These are phyloP conservation scores for Galeopsomyia nigrocyanea DNA, from an alignment of 2,888 invertebrate species.

Conservation along the genomic window DNA sequence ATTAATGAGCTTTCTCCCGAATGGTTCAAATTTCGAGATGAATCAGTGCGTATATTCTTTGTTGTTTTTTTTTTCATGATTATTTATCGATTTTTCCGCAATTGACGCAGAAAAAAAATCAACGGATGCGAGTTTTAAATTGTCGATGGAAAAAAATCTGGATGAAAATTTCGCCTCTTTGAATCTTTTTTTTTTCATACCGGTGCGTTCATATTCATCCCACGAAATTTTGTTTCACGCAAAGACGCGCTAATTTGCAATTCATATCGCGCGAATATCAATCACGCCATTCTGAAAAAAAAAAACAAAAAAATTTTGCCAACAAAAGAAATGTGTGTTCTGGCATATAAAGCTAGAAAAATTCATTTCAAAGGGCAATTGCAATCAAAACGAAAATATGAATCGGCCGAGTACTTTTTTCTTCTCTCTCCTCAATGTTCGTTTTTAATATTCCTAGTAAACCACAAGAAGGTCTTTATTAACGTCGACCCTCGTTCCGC, in stretches of 20 bases:
- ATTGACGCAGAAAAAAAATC: background rate
- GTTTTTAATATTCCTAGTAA: slow-evolving; percentile 37
- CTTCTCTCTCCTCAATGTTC: background rate
- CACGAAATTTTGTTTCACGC: too few species aligned
- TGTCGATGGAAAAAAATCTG: slow-evolving; percentile 2
- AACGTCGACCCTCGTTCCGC: slow-evolving; percentile 34
- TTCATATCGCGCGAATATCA: background rate
- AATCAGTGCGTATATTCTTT: background rate
- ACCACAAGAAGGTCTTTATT: slow-evolving; percentile 40
- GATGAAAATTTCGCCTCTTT: too few species aligned
- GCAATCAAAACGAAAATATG: background rate
- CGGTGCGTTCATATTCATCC: too few species aligned
- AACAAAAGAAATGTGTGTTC: too few species aligned
- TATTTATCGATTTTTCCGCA: background rate
- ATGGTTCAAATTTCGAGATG: background rate
- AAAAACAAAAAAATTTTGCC: too few species aligned
- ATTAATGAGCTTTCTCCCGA: too few species aligned
- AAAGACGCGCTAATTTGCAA: slow-evolving; percentile 1
- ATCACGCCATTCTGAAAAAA: background rate
- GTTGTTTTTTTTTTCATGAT: background rate
- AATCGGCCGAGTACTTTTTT: slow-evolving; percentile 35
- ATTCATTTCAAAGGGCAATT: background rate
- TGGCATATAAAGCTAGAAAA: background rate
- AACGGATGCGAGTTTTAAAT: background rate
- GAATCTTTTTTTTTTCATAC: too few species aligned